phyloP scores from a whole-genome alignment of 2,888 invertebrate species.

The Fragum whitleyi region DNA sequence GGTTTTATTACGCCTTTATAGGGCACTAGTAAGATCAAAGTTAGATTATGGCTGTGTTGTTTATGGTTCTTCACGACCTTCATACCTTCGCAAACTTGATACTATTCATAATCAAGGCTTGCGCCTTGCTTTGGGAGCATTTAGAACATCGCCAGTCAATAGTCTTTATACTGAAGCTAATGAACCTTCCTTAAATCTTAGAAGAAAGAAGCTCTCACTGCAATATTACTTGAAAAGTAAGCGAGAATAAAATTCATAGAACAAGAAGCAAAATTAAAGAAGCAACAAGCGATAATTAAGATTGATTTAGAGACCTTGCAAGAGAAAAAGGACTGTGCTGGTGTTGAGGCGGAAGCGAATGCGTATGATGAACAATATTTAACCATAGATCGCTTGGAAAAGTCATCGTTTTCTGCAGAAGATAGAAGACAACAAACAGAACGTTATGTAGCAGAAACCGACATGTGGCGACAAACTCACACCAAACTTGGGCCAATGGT shows the following conservation, averaged over 20 bases:
- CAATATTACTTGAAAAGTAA: neutral
- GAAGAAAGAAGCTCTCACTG: no score
- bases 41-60: no score
- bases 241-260: conserved; percentile 7
- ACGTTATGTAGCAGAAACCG: neutral
- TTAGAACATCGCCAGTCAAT: no score
- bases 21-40: no score
- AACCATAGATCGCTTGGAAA: neutral
- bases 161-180: no score
- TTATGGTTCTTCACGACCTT: no score
- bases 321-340: neutral
- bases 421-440: neutral
- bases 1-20: no score
- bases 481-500: neutral
- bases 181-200: no score
- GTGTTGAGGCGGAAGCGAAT: neutral
- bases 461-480: neutral
- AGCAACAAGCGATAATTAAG: conserved; percentile 7
- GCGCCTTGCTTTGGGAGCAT: no score
- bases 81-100: no score
- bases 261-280: conserved; percentile 12
- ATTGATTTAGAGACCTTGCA: conserved; percentile 1
- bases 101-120: no score
- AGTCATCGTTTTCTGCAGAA: neutral
- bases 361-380: neutral